Percentiles rank a stretch among this genome's conserved stretches.
Conservation (phyloP, 2,797 vertebrate genomes). For the Kryptolebias ocellatus region DNA sequence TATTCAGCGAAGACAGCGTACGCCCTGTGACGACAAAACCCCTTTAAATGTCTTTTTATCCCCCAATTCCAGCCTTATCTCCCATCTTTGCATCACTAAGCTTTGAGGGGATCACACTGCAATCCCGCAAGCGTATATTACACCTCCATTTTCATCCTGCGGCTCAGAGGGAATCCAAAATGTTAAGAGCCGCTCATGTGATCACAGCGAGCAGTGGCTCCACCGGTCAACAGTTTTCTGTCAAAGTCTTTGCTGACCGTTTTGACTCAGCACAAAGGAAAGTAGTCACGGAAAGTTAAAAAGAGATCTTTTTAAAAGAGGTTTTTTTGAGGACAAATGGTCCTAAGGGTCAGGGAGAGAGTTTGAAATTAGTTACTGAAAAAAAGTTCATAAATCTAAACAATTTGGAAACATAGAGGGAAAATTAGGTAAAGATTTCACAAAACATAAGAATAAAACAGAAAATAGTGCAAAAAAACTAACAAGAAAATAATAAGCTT, state of each 20-base stretch:
- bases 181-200: conserved; percentile 27
- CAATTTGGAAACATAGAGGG: no score
- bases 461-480: no score
- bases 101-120: conserved; percentile 65
- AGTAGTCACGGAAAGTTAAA: no score
- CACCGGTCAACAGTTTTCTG: neutral
- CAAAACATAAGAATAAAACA: no score
- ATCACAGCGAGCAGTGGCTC: conserved; percentile 16
- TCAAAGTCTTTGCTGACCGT: neutral
- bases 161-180: conserved; percentile 38
- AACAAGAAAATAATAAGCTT: no score
- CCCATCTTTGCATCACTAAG: conserved; percentile 67
- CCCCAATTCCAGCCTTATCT: conserved; percentile 69
- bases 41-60: conserved; percentile 64
- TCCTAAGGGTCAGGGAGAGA: no score
- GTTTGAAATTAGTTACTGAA: no score
- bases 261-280: neutral
- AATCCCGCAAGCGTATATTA: conserved; percentile 65
- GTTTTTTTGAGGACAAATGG: no score
- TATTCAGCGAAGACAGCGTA: conserved; percentile 57
- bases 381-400: no score
- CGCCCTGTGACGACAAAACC: conserved; percentile 59
- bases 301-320: no score
- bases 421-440: no score
- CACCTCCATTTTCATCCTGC: conserved; percentile 55